Base-by-base conservation (phyloP, 2,113 vertebrate species). In the Thinocorus orbignyianus region DNA sequence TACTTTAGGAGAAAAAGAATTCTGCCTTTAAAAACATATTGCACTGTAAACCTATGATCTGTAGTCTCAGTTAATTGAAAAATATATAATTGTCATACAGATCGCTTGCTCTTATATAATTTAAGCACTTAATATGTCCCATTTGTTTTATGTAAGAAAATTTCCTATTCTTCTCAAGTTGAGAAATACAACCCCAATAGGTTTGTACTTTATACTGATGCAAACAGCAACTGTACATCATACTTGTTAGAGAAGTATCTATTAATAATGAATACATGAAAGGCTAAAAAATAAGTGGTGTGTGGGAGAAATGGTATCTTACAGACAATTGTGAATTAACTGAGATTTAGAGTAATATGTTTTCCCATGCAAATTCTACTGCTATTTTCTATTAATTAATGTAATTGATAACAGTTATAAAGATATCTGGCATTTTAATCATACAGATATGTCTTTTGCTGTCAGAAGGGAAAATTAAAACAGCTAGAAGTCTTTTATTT, bases 381-480 rank as follows among this genome's bases (percentile, higher is more conserved):
- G 81, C 19, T 92, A 82, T 97, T 97, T 97, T 97, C 77, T 89
- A 92, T 98, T 98, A 98, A 97, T 98, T 98, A 98, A 97, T 86
- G 55, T 97, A 98, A 98, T 96, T 98, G 93, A 98, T 98, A 98
- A 95, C 42, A 96, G 93, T 97, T 97, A 97, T 92, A 96, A 94
- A 96, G 88, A 77, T 97, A 96, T 90, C 88, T 97, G 97, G 68
- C 97, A 95, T 96, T 98, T 97, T 98, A 98, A 98, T 98, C 88
- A 97, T 97, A 81, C 28, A 97, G 93, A 96, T 96, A 97, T 84
- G 91, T 97, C 95, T 98, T 97, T 96, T 93, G 46, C 92, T 97
- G 88, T 97, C 97, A 97, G 90, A 97, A 93, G 44, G 86, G 76
- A 92, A 98, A 96, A 98, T 98, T 97, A 97, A 97, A 98, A 89